Conservation (phyloP, 2,113 vertebrate species). For the Ranitomeya imitator region DNA sequence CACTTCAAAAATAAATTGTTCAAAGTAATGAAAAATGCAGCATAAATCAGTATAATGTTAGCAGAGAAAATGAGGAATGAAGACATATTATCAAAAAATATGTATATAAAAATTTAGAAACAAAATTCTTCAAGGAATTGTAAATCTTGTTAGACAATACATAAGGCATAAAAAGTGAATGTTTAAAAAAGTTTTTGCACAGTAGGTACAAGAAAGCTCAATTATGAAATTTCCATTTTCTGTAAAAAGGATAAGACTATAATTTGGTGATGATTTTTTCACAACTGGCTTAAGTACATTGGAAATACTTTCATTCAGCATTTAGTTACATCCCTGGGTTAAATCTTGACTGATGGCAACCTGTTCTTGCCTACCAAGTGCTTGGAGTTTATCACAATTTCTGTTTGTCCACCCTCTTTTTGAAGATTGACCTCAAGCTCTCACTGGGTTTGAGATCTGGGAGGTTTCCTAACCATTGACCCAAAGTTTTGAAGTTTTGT, state of each 20-base stretch:
- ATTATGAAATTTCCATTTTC: background rate
- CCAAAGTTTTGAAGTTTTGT: no score
- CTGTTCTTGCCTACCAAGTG: no score
- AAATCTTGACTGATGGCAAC: no score
- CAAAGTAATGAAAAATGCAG: background rate
- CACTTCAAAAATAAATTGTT: constrained; percentile 12
- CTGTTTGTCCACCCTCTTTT: background rate
- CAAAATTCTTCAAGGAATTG: background rate
- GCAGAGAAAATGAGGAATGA: background rate
- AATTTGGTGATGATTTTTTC: background rate
- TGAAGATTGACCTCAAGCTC: no score
- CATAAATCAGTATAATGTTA: constrained; percentile 14
- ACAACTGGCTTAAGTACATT: background rate
- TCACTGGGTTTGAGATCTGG: no score
- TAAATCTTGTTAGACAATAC: background rate
- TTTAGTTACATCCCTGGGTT: background rate
- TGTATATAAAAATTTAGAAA: background rate
- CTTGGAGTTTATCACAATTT: no score
- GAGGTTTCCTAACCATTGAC: no score
- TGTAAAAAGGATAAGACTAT: background rate
- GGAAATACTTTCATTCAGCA: background rate
- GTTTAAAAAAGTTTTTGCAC: background rate
- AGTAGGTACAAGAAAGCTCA: background rate
- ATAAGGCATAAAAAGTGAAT: background rate
- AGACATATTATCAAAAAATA: background rate